Evolutionary conservation across 2,888 invertebrate genomes (phyloP), one percentile per base, ranked within the genome.

Genomic region (Cynaeus angustus): DNA sequence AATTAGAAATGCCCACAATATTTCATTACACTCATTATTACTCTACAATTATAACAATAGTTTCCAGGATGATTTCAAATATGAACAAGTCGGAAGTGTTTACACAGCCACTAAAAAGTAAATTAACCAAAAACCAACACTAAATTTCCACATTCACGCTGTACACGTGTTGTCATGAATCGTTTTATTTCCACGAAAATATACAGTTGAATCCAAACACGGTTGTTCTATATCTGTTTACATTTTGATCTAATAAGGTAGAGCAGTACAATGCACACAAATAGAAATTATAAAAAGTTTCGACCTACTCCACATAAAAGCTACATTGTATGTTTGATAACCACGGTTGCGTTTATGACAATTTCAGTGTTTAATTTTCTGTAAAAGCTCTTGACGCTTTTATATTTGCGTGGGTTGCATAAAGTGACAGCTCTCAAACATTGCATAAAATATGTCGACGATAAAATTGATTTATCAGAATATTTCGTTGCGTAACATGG

Each of bases 321-420:
- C 59, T 30, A 46, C 46, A 59, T 59, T 59, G 59, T 59, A 59
- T 37, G 13, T 58, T 43, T 45, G 30, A 45, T 45, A 48, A 61
- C 61, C 33, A 33, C 61, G 12, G 52, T 62, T 52, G 62, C 59
- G 62, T 52, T 46, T 52, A 65, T 37, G 55, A 55, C 55, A 55
- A 65, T 55, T 65, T 46, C 65, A 65, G 13, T 65, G 65, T 53
- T 65, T 65, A 65, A 65, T 65, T 65, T 65, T 55, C 65, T 46
- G 65, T 38, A 53, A 65, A 65, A 65, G 62, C 62, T 43, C 53
- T 53, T 53, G 45, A 65, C 53, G 65, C 53, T 65, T 65, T 55
- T 55, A 55, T 65, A 55, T 65, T 65, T 53, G 41, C 53, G 55
- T 65, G 46, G 55, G 45, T 12, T 52, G 62, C 62, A 62, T 62